Base-by-base conservation (phyloP, 2,888 invertebrate genomes). In the Plebejus melissa region DNA sequence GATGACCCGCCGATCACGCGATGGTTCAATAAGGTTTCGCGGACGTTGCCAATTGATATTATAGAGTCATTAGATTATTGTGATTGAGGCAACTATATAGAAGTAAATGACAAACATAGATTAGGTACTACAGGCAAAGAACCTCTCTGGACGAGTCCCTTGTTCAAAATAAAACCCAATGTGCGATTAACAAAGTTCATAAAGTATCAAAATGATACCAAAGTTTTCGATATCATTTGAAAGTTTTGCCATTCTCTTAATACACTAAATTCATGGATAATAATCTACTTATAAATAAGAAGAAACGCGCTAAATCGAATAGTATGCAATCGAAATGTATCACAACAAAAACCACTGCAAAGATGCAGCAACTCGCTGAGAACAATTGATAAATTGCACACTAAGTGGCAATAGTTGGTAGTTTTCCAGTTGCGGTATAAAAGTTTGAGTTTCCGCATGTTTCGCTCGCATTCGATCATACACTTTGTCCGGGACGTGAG, bases 381-480 rank as follows among this genome's bases (percentile, higher is more conserved):
- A 28, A 46, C 46, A 60, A 74, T 74, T 74, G 57, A 75, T 57
- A 75, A 70, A 75, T 71, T 58, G 60, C 75, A 28, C 75, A 38
- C 36, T 69, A 71, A 70, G 71, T 60, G 72, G 50, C 72, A 54
- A 28, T 54, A 75, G 71, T 78, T 76, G 77, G 79, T 74, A 76
- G 76, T 79, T 77, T 77, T 79, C 77, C 77, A 78, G 76, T 58
- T 36, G 69, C 28, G 75, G 57, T 69, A 76, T 71, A 76, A 77
- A 75, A 79, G 57, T 79, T 77, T 74, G 70, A 78, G 60, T 65
- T 65, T 65, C 60, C 60, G 60, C 76, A 77, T 76, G 76, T 79
- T 78, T 75, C 76, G 71, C 78, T 78, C 74, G 74, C 76, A 75
- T 77, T 79, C 76, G 76, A 79, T 79, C 79, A 79, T 79, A 76